Evolutionary conservation across 2,888 invertebrate genomes (phyloP).

Genomic region (Ennomos quercinarius): DNA sequence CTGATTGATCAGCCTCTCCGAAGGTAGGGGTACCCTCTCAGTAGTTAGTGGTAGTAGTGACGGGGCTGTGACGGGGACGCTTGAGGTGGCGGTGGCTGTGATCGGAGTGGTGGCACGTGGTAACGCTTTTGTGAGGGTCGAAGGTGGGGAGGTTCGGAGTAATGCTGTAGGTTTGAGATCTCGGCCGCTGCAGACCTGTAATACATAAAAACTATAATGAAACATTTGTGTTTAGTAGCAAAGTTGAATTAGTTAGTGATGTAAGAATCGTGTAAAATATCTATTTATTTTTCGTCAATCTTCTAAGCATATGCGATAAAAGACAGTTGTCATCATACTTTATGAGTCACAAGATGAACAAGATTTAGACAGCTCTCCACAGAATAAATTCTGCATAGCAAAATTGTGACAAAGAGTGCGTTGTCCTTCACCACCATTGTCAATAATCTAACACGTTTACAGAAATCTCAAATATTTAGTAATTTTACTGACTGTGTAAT

Average conservation of each 20-base stretch:
- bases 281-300: no score
- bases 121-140: slow-evolving; percentile 61
- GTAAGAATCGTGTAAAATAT: no score
- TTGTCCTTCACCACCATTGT: no score
- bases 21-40: slow-evolving; percentile 24
- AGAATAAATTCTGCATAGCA: no score
- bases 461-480: no score
- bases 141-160: slow-evolving; percentile 73
- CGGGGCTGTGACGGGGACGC: slow-evolving; percentile 40
- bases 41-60: slow-evolving; percentile 60
- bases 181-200: slow-evolving; percentile 80
- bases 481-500: no score
- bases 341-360: no score
- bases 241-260: neutral
- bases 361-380: no score
- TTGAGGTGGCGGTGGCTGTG: slow-evolving; percentile 44
- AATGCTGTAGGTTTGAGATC: slow-evolving; percentile 75
- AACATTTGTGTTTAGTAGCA: neutral
- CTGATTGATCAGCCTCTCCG: slow-evolving; percentile 32
- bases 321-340: no score
- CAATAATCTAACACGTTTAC: no score
- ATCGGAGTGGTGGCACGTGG: slow-evolving; percentile 68
- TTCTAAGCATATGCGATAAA: no score
- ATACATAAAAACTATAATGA: neutral
- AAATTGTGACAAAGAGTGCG: no score